Evolutionary conservation across 1,140 invertebrate genomes (phyloP), one percentile per base, ranked within the genome.

Genomic region (Sesamia nonagrioides): DNA sequence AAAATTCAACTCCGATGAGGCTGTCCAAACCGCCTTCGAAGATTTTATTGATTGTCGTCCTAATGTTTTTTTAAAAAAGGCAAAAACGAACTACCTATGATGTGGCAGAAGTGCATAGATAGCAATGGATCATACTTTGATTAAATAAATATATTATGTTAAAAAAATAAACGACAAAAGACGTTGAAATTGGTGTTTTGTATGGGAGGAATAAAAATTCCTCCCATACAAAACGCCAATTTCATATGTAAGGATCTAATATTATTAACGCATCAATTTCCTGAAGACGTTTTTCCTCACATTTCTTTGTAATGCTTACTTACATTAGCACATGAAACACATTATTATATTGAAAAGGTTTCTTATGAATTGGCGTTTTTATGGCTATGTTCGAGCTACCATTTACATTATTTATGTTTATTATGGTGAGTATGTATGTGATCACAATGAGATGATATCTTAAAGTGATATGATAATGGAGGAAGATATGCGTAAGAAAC

Each of bases 261-360:
- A 61, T 61, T 61, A 61, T 4, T 33, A n/a, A 1, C 13, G 33
- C 58, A 13, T 11, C 52, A 56, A 18, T 56, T 56, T 56, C 52
- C 52, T 21, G 7, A 21, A 11, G 2, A 18, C 21, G 7, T 56
- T 56, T 56, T 27, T 56, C 18, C 27, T 27, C 17, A 8, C 21
- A 27, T 21, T 27, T 56, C 17, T 17, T 56, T 7, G 52, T 56
- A 56, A n/a, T n/a, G n/a, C n/a, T 0, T 56, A 56, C 52, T 21
- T 11, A 27, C 18, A 56, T 27, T 56, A 56, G 7, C 52, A 21
- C 18, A 56, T 56, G 9, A 27, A 56, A 56, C 18, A 56, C 52
- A n/a, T n/a, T n/a, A 56, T 56, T 56, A 21, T 27, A 48, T 15
- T 15, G 17, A 56, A 56, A 56, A 56, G 52, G 52, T 56, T 56